Evolutionary conservation across 2,113 vertebrate genomes (phyloP).

Genomic region (Alexandromys fortis): DNA sequence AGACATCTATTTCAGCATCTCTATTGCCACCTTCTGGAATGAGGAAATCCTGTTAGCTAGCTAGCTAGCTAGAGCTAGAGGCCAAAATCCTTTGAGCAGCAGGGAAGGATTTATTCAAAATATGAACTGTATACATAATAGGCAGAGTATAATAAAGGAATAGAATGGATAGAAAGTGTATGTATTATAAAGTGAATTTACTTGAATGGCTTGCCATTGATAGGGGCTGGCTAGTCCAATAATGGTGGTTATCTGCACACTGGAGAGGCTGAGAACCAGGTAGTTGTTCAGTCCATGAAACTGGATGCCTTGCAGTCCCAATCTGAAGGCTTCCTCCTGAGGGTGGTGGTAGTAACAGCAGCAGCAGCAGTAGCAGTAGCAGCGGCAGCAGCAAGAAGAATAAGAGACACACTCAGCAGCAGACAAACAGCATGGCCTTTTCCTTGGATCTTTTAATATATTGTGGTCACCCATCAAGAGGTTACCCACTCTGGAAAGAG

Average conservation of each 20-base stretch:
- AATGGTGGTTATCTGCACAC: background rate
- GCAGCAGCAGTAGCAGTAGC: background rate
- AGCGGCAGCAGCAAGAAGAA: background rate
- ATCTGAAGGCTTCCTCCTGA: background rate
- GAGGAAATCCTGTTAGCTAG: background rate
- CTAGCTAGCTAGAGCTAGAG: background rate
- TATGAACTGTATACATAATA: background rate
- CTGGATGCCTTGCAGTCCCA: background rate
- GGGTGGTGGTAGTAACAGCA: background rate
- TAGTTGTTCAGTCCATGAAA: background rate
- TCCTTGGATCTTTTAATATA: background rate
- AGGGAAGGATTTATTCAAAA: background rate
- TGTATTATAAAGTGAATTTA: background rate
- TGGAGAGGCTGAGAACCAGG: background rate
- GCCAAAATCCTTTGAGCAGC: background rate
- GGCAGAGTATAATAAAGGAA: background rate
- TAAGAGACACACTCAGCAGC: background rate
- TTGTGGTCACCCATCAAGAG: background rate
- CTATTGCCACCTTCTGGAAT: conserved; percentile 44
- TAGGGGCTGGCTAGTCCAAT: background rate
- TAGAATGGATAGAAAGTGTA: background rate
- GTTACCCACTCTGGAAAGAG: background rate
- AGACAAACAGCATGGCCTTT: background rate
- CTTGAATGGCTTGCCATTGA: background rate
- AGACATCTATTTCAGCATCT: conserved; percentile 28